Evolutionary conservation across 2,888 invertebrate genomes (phyloP), one percentile per base, ranked within the genome.

Genomic region (Pharmacophagus antenor): DNA sequence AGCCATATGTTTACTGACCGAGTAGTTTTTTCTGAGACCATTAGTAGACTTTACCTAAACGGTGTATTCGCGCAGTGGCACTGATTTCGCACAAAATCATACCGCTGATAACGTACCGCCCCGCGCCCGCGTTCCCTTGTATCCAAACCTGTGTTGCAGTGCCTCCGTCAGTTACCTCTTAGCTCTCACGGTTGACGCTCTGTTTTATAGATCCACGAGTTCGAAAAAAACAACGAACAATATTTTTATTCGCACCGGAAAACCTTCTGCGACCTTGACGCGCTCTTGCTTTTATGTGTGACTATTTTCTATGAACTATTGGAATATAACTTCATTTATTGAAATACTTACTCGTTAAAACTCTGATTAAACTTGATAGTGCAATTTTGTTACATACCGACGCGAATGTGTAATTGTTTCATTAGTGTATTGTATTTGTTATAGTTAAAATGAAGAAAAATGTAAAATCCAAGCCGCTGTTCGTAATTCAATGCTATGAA

Each of bases 401-500:
- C 7, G 55, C 60, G 56, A 60, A 60, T 60, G 64, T 62, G 57
- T 31, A 50, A 58, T 62, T 61, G 51, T 60, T 54, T 59, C 49
- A 21, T 37, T 50, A 53, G 49, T 58, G 58, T 46, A 27, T 54
- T 54, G 42, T 59, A 60, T 50, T 49, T 31, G 46, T 58, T 42
- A 54, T 44, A 27, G 42, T 49, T 51, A 81, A 67, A 66, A 88
- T 86, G 85, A 88, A 85, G 82, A 85, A 76, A 69, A 80, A 70
- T 67, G 73, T 68, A 63, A 84, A 81, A 74, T 78, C 81, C 17
- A 92, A 91, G 73, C 92, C 93, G 52, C 71, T 92, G 63, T 92
- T 93, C 69, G 80, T 91, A 58, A 88, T 93, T 68, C 93, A 92
- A 76, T 92, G 92, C 72, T 93, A 93, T 70, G 92, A 92, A 91